Conservation (phyloP, 2,797 vertebrate species). For the Lutra lutra region DNA sequence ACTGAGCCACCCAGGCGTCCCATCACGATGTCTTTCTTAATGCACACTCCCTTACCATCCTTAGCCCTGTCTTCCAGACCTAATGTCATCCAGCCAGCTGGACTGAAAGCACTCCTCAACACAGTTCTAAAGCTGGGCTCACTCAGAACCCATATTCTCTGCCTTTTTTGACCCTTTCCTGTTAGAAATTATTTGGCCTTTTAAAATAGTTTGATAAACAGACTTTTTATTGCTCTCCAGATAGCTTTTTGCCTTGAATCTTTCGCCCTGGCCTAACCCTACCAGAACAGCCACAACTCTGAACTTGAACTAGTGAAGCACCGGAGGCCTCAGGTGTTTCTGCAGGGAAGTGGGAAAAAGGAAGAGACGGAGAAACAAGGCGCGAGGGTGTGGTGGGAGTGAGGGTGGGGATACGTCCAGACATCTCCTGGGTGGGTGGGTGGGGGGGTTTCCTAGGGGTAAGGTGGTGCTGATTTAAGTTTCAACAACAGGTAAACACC, state of each 20-base stretch:
- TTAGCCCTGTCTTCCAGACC: neutral
- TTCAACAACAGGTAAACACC: neutral
- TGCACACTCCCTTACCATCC: neutral
- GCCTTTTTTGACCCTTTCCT: neutral
- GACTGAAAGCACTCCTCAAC: neutral
- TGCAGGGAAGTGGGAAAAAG: neutral
- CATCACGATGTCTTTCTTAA: conserved; percentile 7
- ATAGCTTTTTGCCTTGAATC: neutral
- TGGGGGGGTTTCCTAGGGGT: neutral
- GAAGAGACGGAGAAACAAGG: neutral
- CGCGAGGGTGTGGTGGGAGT: too few species aligned
- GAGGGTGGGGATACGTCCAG: neutral
- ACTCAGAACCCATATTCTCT: neutral
- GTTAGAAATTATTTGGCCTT: neutral
- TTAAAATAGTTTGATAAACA: neutral
- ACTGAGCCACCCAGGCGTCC: too few species aligned
- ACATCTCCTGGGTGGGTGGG: neutral
- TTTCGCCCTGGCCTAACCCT: neutral
- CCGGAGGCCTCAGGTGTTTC: neutral
- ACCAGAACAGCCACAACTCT: neutral
- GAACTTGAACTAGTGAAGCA: neutral
- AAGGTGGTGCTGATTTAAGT: neutral
- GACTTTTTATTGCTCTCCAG: neutral
- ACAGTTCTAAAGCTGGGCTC: neutral
- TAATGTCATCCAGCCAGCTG: neutral